Base-by-base conservation (phyloP, 2,113 vertebrate genomes). In the Pelusios castaneus region DNA sequence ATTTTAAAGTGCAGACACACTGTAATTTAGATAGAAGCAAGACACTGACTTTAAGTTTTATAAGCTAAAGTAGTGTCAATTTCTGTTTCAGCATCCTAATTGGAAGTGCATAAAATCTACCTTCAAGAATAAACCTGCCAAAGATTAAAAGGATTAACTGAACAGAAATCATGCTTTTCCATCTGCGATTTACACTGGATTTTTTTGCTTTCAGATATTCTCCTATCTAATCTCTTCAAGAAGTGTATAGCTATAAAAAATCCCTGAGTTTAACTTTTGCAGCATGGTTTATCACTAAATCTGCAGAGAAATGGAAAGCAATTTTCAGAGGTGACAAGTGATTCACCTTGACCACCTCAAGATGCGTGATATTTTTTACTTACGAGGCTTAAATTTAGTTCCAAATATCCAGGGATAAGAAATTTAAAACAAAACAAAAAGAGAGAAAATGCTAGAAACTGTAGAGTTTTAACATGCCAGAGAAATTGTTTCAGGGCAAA, bases 141-240 rank as follows among this genome's bases (percentile, higher is more conserved):
- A 81, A 38, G 78, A 90, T 95, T 85, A 93, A 90, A 27, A n/a
- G 56, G 27, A 82, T 86, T 91, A 80, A 89, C 0, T 85, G 80
- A 51, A 93, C 21, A 78, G 1, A 89, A 91, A 85, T 94, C 22
- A 49, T 9, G 12, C 31, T 82, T 29, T 87, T 95, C 84, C 55
- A 2, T 80, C 63, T 85, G 5, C 67, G 63, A 67, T 63, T 85
- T 73, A 85, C 27, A 60, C 0, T 84, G 84, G 73, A 84, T 80
- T 89, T 94, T 47, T 92, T 89, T 79, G 77, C 27, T 80, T 90
- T 84, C 49, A 67, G 41, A 25, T 54, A 58, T 9, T 77, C 8
- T 83, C 88, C 82, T 82, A 5, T 84, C 93, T 91, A 87, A 89
- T 82, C 63, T 92, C n/a, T 31, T 91, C n/a, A 77, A 88, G 82